Conservation (phyloP, 1,140 invertebrate genomes). For the Galleria mellonella region DNA sequence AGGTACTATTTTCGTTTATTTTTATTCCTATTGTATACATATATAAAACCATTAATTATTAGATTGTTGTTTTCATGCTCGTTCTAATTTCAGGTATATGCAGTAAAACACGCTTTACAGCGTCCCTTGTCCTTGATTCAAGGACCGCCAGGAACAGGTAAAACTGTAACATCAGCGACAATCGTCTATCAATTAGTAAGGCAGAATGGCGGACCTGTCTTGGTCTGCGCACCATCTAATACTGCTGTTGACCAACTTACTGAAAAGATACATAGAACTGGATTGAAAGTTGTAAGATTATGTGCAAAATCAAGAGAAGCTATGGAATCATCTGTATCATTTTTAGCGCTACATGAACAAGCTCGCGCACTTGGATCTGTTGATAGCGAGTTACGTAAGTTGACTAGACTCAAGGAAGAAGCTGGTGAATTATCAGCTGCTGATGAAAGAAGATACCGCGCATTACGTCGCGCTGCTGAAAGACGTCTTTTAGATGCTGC, state of each 20-base stretch:
- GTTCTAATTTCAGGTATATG: conserved; percentile 84
- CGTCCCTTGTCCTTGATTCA: conserved; percentile 98
- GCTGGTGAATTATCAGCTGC: conserved; percentile 95
- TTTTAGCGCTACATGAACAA: conserved; percentile 97
- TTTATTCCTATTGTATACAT: no score
- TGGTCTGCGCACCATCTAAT: conserved; percentile 99
- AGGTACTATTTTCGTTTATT: conserved; percentile 61
- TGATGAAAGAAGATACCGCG: conserved; percentile 96
- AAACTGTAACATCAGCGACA: conserved; percentile 99
- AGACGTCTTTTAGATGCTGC: conserved; percentile 95
- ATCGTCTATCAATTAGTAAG: conserved; percentile 99
- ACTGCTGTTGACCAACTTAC: conserved; percentile 99
- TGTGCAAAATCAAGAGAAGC: conserved; percentile 99
- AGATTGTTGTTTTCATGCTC: conserved; percentile 2
- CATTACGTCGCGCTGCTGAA: conserved; percentile 94
- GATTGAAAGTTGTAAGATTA: conserved; percentile 96
- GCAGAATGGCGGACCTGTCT: conserved; percentile 93
- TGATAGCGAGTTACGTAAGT: conserved; percentile 93
- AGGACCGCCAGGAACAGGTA: conserved; percentile 95
- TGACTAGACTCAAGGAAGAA: conserved; percentile 98
- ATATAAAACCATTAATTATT: no score
- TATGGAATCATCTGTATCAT: conserved; percentile 98
- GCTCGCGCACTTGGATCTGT: conserved; percentile 92
- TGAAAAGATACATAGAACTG: conserved; percentile 98
- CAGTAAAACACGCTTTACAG: conserved; percentile 98